Conservation (phyloP, 2,888 invertebrate genomes). For the Meliscaeva auricollis region DNA sequence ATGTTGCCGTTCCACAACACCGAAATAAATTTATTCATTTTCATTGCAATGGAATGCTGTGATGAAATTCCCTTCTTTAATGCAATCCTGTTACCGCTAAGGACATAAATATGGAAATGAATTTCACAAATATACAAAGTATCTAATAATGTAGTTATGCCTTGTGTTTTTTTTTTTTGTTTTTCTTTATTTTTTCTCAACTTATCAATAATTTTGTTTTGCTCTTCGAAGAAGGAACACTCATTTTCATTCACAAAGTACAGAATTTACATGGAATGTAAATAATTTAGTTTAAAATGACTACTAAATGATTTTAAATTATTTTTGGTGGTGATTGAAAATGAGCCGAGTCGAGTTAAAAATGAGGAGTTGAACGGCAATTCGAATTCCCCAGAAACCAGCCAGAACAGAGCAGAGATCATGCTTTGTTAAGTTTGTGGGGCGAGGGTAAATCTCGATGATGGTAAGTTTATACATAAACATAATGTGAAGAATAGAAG, state of each 20-base stretch:
- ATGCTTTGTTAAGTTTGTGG: slow-evolving; percentile 49
- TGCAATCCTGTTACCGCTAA: slow-evolving; percentile 68
- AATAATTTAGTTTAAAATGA: slow-evolving; percentile 43
- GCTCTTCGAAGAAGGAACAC: neutral
- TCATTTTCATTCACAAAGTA: slow-evolving; percentile 3
- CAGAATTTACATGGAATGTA: slow-evolving; percentile 11
- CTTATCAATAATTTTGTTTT: slow-evolving; percentile 36
- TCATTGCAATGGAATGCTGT: slow-evolving; percentile 69
- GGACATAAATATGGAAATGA: slow-evolving; percentile 73
- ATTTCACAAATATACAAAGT: slow-evolving; percentile 72
- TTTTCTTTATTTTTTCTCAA: slow-evolving; percentile 22
- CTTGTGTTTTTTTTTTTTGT: too few species aligned
- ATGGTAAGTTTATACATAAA: slow-evolving; percentile 8
- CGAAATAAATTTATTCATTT: slow-evolving; percentile 64
- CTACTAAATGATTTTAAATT: slow-evolving; percentile 46
- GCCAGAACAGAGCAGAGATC: slow-evolving; percentile 17
- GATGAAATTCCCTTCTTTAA: slow-evolving; percentile 66
- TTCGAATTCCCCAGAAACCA: neutral
- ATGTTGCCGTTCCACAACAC: slow-evolving; percentile 26
- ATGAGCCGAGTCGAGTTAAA: neutral
- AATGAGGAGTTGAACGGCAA: neutral
- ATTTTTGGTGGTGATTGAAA: slow-evolving; percentile 47
- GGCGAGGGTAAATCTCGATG: neutral
- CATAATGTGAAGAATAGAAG: neutral
- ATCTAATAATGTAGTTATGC: slow-evolving; percentile 70